These are phyloP conservation scores for Siniperca chuatsi DNA, from an alignment of 2,113 vertebrate species.

Conservation along the genomic window DNA sequence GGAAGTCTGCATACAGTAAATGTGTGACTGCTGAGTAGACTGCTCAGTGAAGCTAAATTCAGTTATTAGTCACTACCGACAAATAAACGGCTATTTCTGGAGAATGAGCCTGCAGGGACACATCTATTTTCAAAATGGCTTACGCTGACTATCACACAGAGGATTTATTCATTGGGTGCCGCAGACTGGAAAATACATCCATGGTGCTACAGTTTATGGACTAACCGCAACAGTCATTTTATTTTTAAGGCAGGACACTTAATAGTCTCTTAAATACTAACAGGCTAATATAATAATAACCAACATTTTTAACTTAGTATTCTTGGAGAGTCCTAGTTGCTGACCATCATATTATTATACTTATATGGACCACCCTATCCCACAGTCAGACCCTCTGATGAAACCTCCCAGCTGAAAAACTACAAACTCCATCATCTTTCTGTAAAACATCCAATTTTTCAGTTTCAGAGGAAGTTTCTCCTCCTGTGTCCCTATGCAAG, in stretches of 20 bases:
- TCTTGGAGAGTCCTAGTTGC: too few species aligned
- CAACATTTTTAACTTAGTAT: not conserved
- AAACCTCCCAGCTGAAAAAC: not conserved
- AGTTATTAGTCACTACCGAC: not conserved
- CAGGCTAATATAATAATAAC: not conserved
- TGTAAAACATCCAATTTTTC: not conserved
- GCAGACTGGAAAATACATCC: not conserved
- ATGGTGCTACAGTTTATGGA: not conserved
- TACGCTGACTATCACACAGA: not conserved
- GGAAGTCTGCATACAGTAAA: not conserved
- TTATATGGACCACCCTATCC: not conserved
- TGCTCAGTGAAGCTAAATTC: not conserved
- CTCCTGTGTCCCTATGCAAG: too few species aligned
- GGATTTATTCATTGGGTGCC: not conserved
- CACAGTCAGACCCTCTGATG: not conserved
- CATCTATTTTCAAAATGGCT: not conserved
- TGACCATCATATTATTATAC: not conserved
- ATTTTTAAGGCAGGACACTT: not conserved
- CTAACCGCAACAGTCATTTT: not conserved
- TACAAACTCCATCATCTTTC: not conserved
- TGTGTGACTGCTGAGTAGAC: not conserved
- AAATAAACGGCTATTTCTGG: slow-evolving; percentile 8
- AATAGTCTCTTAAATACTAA: not conserved
- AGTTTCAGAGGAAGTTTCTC: too few species aligned
- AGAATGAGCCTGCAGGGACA: slow-evolving; percentile 4